Evolutionary conservation across 2,113 vertebrate species (phyloP).

Genomic region (Nothobranchius furzeri): DNA sequence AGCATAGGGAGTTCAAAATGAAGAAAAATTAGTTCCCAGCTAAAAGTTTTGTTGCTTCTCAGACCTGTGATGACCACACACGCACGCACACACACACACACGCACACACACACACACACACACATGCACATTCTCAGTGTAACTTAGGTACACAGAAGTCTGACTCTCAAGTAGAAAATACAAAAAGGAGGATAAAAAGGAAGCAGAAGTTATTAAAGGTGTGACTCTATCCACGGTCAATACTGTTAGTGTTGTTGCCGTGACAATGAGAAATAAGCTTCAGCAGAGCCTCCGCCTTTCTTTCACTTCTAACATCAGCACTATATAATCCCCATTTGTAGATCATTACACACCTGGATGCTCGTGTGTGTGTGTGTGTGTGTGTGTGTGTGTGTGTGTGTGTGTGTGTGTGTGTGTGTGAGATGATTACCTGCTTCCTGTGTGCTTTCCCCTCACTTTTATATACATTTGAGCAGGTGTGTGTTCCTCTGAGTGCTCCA

Average conservation of each 20-base stretch:
- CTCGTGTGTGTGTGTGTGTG: constrained; percentile 17
- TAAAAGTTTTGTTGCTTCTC: constrained; percentile 30
- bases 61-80: constrained; percentile 2
- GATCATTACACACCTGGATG: constrained; percentile 60
- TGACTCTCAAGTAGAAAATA: constrained; percentile 43
- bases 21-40: not conserved
- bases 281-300: constrained; percentile 55
- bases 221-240: constrained; percentile 49
- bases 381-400: constrained; percentile 9
- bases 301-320: constrained; percentile 75
- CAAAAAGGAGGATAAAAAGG: constrained; percentile 45
- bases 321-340: constrained; percentile 68
- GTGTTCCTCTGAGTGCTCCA: constrained; percentile 16
- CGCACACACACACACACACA: too few species aligned
- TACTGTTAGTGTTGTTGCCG: constrained; percentile 71
- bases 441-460: constrained; percentile 23
- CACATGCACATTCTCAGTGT: not conserved
- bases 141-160: constrained; percentile 27
- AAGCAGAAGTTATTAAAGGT: constrained; percentile 51
- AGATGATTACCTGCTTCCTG: constrained; percentile 41
- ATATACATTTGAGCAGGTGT: constrained; percentile 19
- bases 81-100: not conserved
- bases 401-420: constrained; percentile 26
- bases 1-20: not conserved
- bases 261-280: constrained; percentile 67